Base-by-base conservation (phyloP, 2,888 invertebrate genomes). In the Drosophila kuntzei region DNA sequence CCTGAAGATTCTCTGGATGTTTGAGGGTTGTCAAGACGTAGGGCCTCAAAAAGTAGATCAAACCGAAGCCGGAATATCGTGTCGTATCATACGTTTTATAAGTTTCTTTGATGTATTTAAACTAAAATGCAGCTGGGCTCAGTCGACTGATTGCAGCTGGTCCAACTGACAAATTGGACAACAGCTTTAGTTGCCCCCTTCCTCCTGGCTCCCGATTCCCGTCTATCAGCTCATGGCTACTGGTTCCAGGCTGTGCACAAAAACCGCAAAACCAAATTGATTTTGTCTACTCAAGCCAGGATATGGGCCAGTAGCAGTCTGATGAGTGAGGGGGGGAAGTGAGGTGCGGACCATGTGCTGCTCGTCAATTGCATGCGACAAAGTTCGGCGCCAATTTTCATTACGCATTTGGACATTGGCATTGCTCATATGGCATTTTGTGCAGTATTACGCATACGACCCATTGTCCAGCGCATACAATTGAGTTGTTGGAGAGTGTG, bases 181-280 rank as follows among this genome's bases (percentile, higher is more conserved):
- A 65, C 62, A 61, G 76, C 54, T 75, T 62, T 65, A 55, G 64
- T 62, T 68, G 64, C 55, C 43, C 54, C 20, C 25, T 25, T 37
- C 2, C n/a, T n/a, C 8, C 8, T 14, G 27, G 27, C 27, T 18
- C 11, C 11, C 16, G 12, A 8, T 14, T 27, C 1, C 18, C 12
- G 5, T 2, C 46, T n/a, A 4, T 22, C 22, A 25, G 9, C 27
- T 16, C 44, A 46, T 46, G 18, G 14, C 12, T 41, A 16, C 43
- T 54, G 32, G 14, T 44, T 43, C 46, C 61, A 58, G 63, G 25
- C 47, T 43, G 44, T 59, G 61, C 71, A 83, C 59, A 70, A 88
- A 86, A 87, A 84, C 83, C 83, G 79, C 83, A 84, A 89, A 84
- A 78, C 89, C 84, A 87, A 84, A 89, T 84, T 84, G 83, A 84